A percentile compares a stretch with the other conserved stretches of the same genome.
These are phyloP conservation scores for Epicampocera succincta DNA, from an alignment of 2,888 invertebrate species.

Conservation along the genomic window DNA sequence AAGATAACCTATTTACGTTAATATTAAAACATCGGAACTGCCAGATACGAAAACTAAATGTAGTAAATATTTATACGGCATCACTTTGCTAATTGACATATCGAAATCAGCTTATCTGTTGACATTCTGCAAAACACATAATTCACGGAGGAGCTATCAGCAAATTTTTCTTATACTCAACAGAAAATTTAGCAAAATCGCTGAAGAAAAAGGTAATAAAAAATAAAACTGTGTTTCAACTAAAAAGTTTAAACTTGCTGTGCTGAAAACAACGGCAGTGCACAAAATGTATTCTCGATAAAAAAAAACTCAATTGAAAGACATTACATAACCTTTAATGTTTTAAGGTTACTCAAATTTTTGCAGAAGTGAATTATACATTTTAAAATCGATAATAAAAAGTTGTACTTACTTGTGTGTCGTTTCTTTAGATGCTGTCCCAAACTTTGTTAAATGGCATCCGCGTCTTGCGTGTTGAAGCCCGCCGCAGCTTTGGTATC, in stretches of 20 bases:
- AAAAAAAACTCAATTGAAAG: not conserved
- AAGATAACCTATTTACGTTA: too few relatives aligned
- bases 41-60: too few relatives aligned
- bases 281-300: not conserved
- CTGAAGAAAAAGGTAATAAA: too few relatives aligned
- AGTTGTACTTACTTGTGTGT: not conserved
- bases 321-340: constrained; percentile 69
- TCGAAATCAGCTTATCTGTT: too few relatives aligned
- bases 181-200: too few relatives aligned
- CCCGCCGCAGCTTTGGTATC: constrained; percentile 88
- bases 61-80: too few relatives aligned
- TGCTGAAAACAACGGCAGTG: not conserved
- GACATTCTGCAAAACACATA: too few relatives aligned
- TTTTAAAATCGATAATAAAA: not conserved
- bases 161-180: too few relatives aligned
- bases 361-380: not conserved
- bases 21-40: too few relatives aligned
- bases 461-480: constrained; percentile 83
- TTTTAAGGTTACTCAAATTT: constrained; percentile 58
- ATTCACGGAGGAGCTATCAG: too few relatives aligned
- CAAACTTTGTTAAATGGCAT: constrained; percentile 83
- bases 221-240: not conserved
- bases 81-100: too few relatives aligned
- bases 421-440: constrained; percentile 82
- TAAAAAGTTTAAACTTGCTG: not conserved